Evolutionary conservation across 2,888 invertebrate species (phyloP).

Genomic region (Scaptomyza flava): DNA sequence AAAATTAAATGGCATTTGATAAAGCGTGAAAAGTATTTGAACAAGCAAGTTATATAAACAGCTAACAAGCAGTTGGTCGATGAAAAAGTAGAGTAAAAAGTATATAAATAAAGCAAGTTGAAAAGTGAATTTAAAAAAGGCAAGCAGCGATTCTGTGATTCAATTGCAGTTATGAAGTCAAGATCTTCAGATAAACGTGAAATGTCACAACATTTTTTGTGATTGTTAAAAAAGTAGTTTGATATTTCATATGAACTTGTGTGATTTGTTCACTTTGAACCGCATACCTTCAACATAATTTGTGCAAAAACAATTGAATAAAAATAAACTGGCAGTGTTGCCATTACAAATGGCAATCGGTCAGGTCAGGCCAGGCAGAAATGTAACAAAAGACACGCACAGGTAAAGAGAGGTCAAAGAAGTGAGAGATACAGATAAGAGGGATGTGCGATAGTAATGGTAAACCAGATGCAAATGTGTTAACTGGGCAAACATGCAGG

Average conservation of each 20-base stretch:
- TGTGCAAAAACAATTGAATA: conserved; percentile 11
- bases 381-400: conserved; percentile 10
- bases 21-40: conserved; percentile 41
- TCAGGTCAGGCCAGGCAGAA: not conserved
- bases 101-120: not conserved
- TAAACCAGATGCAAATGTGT: conserved; percentile 67
- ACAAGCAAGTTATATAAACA: conserved; percentile 64
- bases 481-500: conserved; percentile 77
- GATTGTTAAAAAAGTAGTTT: not conserved
- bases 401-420: not conserved
- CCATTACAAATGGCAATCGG: conserved; percentile 32
- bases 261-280: conserved; percentile 4
- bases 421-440: not conserved
- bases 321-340: conserved; percentile 37
- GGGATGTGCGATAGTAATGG: conserved; percentile 10
- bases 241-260: not conserved
- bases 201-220: not conserved
- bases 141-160: not conserved
- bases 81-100: not conserved
- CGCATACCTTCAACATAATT: conserved; percentile 5
- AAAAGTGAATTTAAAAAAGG: not conserved
- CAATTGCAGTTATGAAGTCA: not conserved
- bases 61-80: conserved; percentile 66
- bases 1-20: conserved; percentile 41
- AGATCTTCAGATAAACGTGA: not conserved